These are phyloP conservation scores for Cassiopea xamachana DNA, from an alignment of 30 jellyfish, hydroid and myxozoan species.

Conservation along the genomic window DNA sequence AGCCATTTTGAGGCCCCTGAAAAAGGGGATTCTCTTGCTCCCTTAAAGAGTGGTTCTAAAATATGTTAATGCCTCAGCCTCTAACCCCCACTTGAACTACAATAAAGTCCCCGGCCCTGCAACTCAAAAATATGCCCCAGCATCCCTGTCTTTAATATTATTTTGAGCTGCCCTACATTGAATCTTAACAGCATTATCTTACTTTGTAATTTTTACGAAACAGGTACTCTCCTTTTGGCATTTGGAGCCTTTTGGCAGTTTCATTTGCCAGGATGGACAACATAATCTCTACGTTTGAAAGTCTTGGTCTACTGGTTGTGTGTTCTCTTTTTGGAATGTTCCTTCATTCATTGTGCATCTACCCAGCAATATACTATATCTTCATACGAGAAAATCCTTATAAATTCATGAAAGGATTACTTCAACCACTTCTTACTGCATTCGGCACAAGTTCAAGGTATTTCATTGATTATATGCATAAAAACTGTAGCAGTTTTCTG, in stretches of 20 bases:
- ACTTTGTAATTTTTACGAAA: background rate
- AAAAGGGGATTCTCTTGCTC: too few species aligned
- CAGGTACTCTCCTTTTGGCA: constrained; percentile 94
- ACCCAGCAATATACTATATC: constrained; percentile 70
- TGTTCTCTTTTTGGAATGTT: constrained; percentile 80
- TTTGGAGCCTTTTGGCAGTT: constrained; percentile 84
- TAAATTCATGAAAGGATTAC: constrained; percentile 65
- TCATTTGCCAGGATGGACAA: constrained; percentile 82
- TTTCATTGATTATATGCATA: background rate
- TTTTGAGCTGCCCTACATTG: too few species aligned
- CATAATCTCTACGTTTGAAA: constrained; percentile 72
- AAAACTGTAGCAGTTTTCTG: too few species aligned
- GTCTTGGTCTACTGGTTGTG: constrained; percentile 85
- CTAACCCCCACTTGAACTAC: too few species aligned
- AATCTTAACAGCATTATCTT: too few species aligned
- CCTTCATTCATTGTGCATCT: constrained; percentile 68
- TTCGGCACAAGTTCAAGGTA: constrained; percentile 97
- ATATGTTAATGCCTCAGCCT: too few species aligned
- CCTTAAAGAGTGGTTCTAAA: too few species aligned
- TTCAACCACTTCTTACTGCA: constrained; percentile 90
- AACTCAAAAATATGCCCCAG: too few species aligned
- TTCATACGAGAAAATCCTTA: constrained; percentile 78
- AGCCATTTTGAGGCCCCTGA: too few species aligned
- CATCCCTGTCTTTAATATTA: too few species aligned
- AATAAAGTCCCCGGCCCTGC: too few species aligned